Evolutionary conservation across 2,797 vertebrate genomes (phyloP), one percentile per base, ranked within the genome.

Genomic region (Gymnodraco acuticeps): DNA sequence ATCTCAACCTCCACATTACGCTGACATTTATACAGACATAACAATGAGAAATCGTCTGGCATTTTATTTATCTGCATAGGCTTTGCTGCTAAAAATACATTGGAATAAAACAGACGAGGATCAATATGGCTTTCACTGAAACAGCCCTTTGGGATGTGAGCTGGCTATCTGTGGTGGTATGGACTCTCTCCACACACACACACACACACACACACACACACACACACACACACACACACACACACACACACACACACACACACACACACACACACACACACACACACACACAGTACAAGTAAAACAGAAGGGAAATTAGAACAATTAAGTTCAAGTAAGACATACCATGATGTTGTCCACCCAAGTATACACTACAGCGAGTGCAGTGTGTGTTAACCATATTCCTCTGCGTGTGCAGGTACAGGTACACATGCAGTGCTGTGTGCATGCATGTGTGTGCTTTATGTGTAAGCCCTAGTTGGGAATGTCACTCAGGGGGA

Each of bases 401-500:
- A 3, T 51, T 59, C 19, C 15, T 60, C 8, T 38, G 63, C 48
- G 33, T 19, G 27, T 48, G 38, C 9, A 11, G 68, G 43, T 69
- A 59, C n/a, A 9, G 67, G 70, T 86, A 67, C 65, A 70, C 78
- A 64, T 63, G 53, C 38, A 19, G 47, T 59, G n/a, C 33, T 41
- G 20, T 16, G 14, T 48, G 45, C 27, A n/a, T 48, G 45, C 27
- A n/a, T 72, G 31, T 11, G 17, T 69, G 47, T 64, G 33, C 27
- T 71, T 52, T 53, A 45, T 41, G 19, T 67, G 56, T 58, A 61
- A 67, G 73, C 27, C 59, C 31, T 53, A 76, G 74, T 38, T 78
- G 74, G 20, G 76, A 90, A 89, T 83, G 87, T 89, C 92, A 92
- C 89, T 93, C 87, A 86, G 83, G 83, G 83, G 86, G 92, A 91